Percentiles rank a stretch among this genome's conserved stretches.
These are phyloP conservation scores for Tigriopus japonicus DNA, from an alignment of 1,140 invertebrate genomes.

Conservation along the genomic window DNA sequence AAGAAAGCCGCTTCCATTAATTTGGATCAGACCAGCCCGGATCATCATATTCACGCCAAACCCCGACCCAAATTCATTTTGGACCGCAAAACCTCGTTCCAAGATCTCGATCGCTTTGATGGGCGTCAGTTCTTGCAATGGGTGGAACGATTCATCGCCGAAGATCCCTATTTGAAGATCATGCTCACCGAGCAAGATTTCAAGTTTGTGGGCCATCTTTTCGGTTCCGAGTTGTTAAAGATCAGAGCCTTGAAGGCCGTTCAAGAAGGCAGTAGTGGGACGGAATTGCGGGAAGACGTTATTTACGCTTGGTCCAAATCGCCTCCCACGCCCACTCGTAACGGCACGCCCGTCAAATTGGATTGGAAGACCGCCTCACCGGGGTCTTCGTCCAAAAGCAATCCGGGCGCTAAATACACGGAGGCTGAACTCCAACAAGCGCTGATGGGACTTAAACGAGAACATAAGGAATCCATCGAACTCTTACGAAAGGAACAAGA, in stretches of 20 bases:
- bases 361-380: neutral
- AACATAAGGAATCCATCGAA: slow-evolving; percentile 24
- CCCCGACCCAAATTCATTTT: no score
- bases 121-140: neutral
- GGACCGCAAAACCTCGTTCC: no score
- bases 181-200: neutral
- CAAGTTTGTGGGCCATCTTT: neutral
- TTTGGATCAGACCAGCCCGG: neutral
- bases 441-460: slow-evolving; percentile 26
- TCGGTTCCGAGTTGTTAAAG: neutral
- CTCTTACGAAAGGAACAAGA: slow-evolving; percentile 23
- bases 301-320: neutral
- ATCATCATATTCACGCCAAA: no score
- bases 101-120: no score
- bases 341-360: neutral
- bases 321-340: neutral
- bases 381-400: neutral
- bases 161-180: neutral
- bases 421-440: slow-evolving; percentile 25
- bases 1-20: neutral
- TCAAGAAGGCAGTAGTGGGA: no score
- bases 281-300: neutral
- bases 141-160: neutral
- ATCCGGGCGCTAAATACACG: slow-evolving; percentile 11
- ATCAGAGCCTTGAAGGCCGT: neutral